A percentile compares a stretch with the other conserved stretches of the same genome.
phyloP scores from a whole-genome alignment of 2,888 invertebrate genomes.

The Artemia sinica region DNA sequence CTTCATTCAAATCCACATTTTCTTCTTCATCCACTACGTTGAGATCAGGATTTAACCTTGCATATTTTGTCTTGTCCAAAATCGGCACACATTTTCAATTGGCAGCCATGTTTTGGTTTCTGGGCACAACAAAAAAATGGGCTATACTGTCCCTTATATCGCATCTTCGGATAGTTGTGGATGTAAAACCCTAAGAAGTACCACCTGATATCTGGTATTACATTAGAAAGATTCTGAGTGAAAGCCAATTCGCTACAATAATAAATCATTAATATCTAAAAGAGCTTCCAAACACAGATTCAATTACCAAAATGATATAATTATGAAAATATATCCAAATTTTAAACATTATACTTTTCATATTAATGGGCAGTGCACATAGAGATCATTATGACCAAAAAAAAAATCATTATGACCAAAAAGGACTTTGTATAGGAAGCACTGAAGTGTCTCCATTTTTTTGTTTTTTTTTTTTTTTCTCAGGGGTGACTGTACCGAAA shows the following conservation, averaged over 20 bases:
- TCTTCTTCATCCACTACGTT: conserved; percentile 36
- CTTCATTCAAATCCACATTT: conserved; percentile 41
- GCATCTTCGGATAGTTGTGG: conserved; percentile 90
- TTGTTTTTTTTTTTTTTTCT: no score
- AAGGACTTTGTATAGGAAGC: no score
- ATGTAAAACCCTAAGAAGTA: conserved; percentile 99
- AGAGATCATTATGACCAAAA: no score
- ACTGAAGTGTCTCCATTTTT: no score
- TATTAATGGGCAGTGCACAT: no score
- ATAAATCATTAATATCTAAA: no score
- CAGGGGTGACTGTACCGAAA: no score
- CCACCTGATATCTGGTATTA: conserved; percentile 47
- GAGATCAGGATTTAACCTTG: conserved; percentile 47
- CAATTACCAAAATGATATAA: no score
- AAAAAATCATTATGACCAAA: no score
- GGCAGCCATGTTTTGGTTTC: conserved; percentile 74
- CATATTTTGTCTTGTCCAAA: conserved; percentile 54
- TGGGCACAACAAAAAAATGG: conserved; percentile 78
- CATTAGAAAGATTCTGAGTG: conserved; percentile 46
- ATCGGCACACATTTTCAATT: conserved; percentile 49
- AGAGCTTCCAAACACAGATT: no score
- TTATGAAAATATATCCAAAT: no score
- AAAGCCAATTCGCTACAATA: conserved; percentile 61
- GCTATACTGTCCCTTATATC: conserved; percentile 76
- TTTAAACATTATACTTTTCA: no score